These are phyloP conservation scores for Hirtodrosophila cameraria DNA, from an alignment of 2,888 invertebrate species.

Conservation along the genomic window DNA sequence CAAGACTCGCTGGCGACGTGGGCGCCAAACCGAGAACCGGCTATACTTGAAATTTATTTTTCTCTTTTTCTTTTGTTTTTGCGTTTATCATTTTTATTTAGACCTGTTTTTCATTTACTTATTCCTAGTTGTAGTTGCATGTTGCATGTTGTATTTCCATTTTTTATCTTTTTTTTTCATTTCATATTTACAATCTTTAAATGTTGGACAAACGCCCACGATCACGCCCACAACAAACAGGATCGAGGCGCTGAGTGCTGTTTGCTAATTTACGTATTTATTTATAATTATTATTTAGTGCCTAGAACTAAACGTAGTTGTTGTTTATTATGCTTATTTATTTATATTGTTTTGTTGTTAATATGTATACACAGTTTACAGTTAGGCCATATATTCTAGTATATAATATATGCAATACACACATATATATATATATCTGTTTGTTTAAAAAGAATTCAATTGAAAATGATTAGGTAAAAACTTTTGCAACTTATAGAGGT, in stretches of 20 bases:
- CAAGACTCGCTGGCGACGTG: conserved; percentile 34
- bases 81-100: conserved; percentile 34
- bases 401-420: conserved; percentile 2
- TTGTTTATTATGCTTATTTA: conserved; percentile 31
- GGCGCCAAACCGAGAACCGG: conserved; percentile 36
- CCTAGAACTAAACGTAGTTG: conserved; percentile 45
- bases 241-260: conserved; percentile 34
- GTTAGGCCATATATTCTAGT: conserved; percentile 32
- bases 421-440: conserved; percentile 14
- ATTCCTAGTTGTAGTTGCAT: conserved; percentile 47
- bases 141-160: conserved; percentile 32
- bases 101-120: conserved; percentile 63
- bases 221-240: conserved; percentile 33
- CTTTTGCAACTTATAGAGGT: conserved; percentile 75
- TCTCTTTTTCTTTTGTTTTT: conserved; percentile 3
- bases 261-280: conserved; percentile 53
- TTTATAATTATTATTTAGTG: conserved; percentile 29
- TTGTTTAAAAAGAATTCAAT: conserved; percentile 39
- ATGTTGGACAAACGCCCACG: conserved; percentile 35
- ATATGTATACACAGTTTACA: conserved; percentile 62
- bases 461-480: conserved; percentile 57
- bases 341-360: conserved; percentile 20
- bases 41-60: conserved; percentile 42
- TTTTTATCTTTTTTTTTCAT: not conserved
- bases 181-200: conserved; percentile 51